Evolutionary conservation across 2,888 invertebrate species (phyloP).

Genomic region (Periphyllus acericola): DNA sequence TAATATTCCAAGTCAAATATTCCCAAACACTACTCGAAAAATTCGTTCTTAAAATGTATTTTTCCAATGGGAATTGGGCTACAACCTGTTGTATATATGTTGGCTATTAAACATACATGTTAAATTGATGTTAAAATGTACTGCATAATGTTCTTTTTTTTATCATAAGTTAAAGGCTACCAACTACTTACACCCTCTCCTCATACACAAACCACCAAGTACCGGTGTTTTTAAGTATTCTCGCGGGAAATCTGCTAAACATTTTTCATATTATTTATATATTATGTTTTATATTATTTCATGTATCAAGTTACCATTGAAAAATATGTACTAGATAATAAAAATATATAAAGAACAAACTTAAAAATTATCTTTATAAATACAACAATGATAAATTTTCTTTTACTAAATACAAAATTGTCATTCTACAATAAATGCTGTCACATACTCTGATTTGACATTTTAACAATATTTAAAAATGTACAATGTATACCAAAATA

Average conservation of each 20-base stretch:
- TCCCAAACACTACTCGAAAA: not conserved
- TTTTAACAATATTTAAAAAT: too few species aligned
- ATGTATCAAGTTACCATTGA: not conserved
- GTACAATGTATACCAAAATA: too few species aligned
- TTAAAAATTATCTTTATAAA: conserved; percentile 1
- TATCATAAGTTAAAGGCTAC: not conserved
- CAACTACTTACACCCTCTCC: conserved; percentile 11
- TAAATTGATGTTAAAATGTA: not conserved
- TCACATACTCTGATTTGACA: too few species aligned
- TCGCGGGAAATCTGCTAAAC: not conserved
- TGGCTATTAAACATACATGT: not conserved
- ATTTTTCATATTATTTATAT: too few species aligned
- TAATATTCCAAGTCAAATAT: not conserved
- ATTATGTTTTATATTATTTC: not conserved
- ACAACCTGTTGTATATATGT: not conserved
- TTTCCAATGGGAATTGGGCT: not conserved
- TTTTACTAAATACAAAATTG: too few species aligned
- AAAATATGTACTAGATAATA: conserved; percentile 25
- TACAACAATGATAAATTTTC: not conserved
- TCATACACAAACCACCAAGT: not conserved
- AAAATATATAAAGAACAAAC: not conserved
- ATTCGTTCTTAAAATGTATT: not conserved
- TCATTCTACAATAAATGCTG: too few species aligned
- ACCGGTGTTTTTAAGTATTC: conserved; percentile 17
- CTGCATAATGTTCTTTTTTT: conserved; percentile 1